phyloP scores from a whole-genome alignment of 2,888 invertebrate species.

The Cheilosia scutellata region DNA sequence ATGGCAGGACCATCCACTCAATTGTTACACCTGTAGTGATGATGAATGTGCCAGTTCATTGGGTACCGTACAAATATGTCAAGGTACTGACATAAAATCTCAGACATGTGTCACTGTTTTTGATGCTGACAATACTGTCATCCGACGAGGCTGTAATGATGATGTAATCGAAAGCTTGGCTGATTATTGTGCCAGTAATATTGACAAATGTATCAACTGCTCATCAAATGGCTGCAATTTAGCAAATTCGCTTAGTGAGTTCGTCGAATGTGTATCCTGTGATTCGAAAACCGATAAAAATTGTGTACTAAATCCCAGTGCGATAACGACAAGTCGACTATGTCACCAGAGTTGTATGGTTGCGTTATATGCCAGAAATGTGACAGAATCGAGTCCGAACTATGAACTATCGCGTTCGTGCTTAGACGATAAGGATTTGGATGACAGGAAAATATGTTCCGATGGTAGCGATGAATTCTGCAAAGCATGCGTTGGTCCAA shows the following conservation, averaged over 20 bases:
- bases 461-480: conserved; percentile 56
- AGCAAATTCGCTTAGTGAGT: conserved; percentile 56
- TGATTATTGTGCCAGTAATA: conserved; percentile 61
- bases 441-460: conserved; percentile 51
- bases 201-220: conserved; percentile 70
- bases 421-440: conserved; percentile 72
- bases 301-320: conserved; percentile 61
- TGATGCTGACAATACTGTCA: conserved; percentile 72
- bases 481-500: conserved; percentile 53
- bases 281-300: conserved; percentile 60
- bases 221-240: conserved; percentile 75
- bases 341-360: conserved; percentile 74
- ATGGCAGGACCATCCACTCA: conserved; percentile 79
- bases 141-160: conserved; percentile 80
- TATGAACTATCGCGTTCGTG: conserved; percentile 76
- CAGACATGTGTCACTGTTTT: conserved; percentile 79
- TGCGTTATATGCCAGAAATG: conserved; percentile 60
- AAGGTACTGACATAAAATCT: conserved; percentile 66
- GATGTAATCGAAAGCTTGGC: conserved; percentile 9
- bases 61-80: conserved; percentile 77
- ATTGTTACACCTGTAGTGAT: conserved; percentile 78
- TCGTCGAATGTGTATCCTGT: conserved; percentile 70
- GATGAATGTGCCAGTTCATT: conserved; percentile 76
- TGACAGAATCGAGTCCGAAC: neutral
- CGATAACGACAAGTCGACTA: conserved; percentile 38